Conservation (phyloP, 2,113 vertebrate genomes). For the Cromileptes altivelis region DNA sequence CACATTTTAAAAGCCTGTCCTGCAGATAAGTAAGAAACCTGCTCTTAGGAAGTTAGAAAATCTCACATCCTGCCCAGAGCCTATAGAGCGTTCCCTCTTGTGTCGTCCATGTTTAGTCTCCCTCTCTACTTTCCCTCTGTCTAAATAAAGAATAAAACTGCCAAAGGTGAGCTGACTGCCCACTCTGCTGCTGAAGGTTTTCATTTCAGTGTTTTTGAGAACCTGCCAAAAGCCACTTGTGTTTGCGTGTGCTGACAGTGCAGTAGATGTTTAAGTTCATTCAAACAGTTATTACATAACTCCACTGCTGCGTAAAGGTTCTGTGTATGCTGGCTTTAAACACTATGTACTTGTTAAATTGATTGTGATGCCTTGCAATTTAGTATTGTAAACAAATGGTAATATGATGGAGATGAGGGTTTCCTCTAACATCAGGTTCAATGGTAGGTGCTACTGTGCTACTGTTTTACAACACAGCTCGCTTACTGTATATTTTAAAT, state of each 20-base stretch:
- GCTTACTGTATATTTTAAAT: slow-evolving; percentile 1
- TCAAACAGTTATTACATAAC: slow-evolving; percentile 70
- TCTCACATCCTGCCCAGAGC: slow-evolving; percentile 42
- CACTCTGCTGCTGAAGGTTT: slow-evolving; percentile 77
- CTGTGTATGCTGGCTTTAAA: slow-evolving; percentile 12
- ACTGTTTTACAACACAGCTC: background rate
- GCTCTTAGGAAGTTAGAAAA: background rate
- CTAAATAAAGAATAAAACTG: slow-evolving; percentile 79
- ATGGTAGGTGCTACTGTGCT: background rate
- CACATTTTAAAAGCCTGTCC: background rate
- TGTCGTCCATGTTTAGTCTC: slow-evolving; percentile 72
- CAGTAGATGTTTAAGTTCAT: slow-evolving; percentile 69
- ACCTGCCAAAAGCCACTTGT: slow-evolving; percentile 77
- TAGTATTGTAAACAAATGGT: background rate
- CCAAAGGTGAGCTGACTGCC: slow-evolving; percentile 78
- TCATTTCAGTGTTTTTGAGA: slow-evolving; percentile 78
- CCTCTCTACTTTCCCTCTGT: slow-evolving; percentile 62
- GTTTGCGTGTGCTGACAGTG: slow-evolving; percentile 65
- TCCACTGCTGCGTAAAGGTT: slow-evolving; percentile 36
- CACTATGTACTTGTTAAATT: background rate
- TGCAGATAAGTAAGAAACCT: slow-evolving; percentile 26
- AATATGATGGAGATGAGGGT: background rate
- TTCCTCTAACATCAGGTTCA: background rate
- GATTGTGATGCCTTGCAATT: background rate
- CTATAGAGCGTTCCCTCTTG: slow-evolving; percentile 53